phyloP scores from a whole-genome alignment of 2,113 vertebrate species.

The Halcyon senegalensis region DNA sequence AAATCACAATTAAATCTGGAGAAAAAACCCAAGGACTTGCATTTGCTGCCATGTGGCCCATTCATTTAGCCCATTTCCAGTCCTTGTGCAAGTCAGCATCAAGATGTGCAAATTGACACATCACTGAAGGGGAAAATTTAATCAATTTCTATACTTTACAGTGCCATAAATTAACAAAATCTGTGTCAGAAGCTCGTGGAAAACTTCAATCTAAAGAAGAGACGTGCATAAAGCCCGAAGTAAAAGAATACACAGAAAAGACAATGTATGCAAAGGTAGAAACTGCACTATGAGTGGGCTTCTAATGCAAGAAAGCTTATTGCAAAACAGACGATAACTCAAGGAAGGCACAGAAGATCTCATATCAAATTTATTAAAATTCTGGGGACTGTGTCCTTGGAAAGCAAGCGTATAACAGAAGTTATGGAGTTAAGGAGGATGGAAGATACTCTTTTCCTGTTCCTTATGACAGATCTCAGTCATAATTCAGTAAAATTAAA shows the following conservation, averaged over 20 bases:
- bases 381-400: background rate
- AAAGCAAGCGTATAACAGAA: background rate
- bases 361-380: background rate
- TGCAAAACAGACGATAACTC: background rate
- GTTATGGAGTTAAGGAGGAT: background rate
- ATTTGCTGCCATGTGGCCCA: background rate
- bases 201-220: background rate
- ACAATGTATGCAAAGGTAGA: background rate
- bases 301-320: background rate
- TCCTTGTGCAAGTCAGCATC: background rate
- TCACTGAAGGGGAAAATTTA: background rate
- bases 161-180: background rate
- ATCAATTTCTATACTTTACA: background rate
- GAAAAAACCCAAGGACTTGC: background rate
- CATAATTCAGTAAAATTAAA: background rate
- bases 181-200: background rate
- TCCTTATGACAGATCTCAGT: background rate
- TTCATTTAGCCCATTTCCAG: background rate
- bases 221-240: background rate
- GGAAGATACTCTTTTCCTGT: background rate
- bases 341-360: rapidly evolving
- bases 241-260: background rate
- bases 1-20: background rate
- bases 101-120: background rate
- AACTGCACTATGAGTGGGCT: background rate